A percentile compares a stretch with the other conserved stretches of the same genome.
Evolutionary conservation across 2,888 invertebrate species (phyloP).

Genomic region (Eucera pruinosa): DNA sequence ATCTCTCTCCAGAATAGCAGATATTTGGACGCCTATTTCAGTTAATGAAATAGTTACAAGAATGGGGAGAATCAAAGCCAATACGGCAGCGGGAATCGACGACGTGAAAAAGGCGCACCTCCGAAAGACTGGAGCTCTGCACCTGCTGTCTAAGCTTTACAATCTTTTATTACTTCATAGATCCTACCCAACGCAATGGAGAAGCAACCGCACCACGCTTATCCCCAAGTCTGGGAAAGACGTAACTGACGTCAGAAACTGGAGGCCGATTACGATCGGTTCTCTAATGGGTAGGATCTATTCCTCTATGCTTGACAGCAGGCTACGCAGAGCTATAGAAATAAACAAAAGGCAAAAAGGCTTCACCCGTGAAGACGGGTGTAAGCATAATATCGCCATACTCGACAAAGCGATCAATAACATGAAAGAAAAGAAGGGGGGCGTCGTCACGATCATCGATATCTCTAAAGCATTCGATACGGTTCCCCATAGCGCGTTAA

Average conservation of each 20-base stretch:
- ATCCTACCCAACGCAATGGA: background rate
- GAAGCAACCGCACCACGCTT: background rate
- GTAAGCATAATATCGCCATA: background rate
- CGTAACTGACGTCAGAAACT: background rate
- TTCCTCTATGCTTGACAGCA: background rate
- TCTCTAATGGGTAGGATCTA: background rate
- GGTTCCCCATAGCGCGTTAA: background rate
- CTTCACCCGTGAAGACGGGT: background rate
- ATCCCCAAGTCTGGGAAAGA: background rate
- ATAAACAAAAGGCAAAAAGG: background rate
- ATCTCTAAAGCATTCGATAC: background rate
- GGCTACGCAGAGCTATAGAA: fast-evolving
- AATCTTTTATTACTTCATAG: background rate
- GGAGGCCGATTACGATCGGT: conserved; percentile 2
- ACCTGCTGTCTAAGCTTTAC: fast-evolving
- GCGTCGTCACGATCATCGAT: background rate
- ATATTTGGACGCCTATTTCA: background rate
- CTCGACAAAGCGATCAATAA: background rate
- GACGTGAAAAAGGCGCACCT: background rate
- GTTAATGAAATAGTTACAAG: background rate
- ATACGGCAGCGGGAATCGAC: background rate
- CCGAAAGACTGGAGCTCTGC: background rate
- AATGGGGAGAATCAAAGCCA: background rate
- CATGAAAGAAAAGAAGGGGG: background rate
- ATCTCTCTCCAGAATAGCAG: no score